Base-by-base conservation (phyloP, 2,113 vertebrate species). In the Sminthopsis crassicaudata region DNA sequence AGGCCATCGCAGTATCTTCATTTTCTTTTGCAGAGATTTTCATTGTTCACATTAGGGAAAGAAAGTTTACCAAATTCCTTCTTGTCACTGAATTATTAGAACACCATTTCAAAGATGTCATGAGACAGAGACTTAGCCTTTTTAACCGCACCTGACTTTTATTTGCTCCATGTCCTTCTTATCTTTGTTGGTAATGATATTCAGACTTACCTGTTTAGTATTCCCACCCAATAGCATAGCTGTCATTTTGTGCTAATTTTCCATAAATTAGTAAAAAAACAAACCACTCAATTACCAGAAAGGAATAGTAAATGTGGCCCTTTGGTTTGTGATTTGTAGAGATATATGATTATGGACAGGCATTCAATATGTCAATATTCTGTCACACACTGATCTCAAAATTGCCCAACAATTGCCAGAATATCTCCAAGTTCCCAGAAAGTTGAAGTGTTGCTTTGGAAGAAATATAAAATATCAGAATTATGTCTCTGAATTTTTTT, bases 201-300 rank as follows among this genome's bases (percentile, higher is more conserved):
- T 98, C 97, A 97, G 7, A 88, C 97, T 98, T 97, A 97, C 98
- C 94, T 97, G n/a, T 89, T 98, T 98, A 53, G 90, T 96, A 98
- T 98, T 97, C 95, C 76, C 97, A 97, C 26, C 57, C 76, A 46
- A 93, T 93, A 95, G 84, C 48, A n/a, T 92, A 93, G 53, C 94
- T 98, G 92, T 98, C 92, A 96, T 97, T 98, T 98, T 97, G 55
- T 98, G 98, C 96, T 98, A 98, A 96, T 98, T 98, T 98, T 97
- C 96, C 96, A 98, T 98, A 98, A 98, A 98, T 98, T 98, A 96
- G 90, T 89, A 12, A 60, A 30, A 96, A 98, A 97, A 98, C 91
- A 97, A 97, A 96, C 46, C 30, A 97, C 51, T 97, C 96, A 96
- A 96, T 97, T 97, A 97, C 51, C 96, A 96, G 96, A 90, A 97